phyloP scores from a whole-genome alignment of 53 echinoderm and acorn worm genomes.

The Zoroaster sp. region DNA sequence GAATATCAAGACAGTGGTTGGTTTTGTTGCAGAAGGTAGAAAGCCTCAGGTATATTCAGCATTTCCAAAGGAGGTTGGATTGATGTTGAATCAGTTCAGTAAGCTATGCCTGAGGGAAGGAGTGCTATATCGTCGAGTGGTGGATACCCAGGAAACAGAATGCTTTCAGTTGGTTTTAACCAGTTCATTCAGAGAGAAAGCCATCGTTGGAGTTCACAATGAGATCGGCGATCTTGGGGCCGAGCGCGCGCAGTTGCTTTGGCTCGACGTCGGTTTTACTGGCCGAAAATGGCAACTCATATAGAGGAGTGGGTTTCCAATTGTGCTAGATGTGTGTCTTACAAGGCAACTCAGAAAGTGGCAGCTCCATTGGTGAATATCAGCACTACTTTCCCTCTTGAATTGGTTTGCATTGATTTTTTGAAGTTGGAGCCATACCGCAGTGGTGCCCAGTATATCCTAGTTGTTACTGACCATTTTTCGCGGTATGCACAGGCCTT shows the following conservation, averaged over 20 bases:
- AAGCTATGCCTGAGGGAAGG: too few species aligned
- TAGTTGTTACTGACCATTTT: too few species aligned
- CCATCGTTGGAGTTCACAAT: conserved; percentile 24
- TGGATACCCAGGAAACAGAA: background rate
- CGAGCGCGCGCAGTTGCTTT: conserved; percentile 44
- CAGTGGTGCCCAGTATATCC: too few species aligned
- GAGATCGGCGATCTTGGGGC: conserved; percentile 47
- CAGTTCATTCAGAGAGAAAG: conserved; percentile 4
- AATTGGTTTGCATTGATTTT: conserved; percentile 61
- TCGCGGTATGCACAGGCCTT: too few species aligned
- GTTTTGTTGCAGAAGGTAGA: too few species aligned
- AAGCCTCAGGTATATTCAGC: too few species aligned
- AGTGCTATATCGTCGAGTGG: background rate
- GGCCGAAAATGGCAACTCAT: too few species aligned
- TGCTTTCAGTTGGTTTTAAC: conserved; percentile 57
- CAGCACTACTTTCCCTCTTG: conserved; percentile 33
- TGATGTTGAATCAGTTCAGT: too few species aligned
- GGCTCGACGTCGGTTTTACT: too few species aligned
- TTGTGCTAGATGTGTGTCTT: conserved; percentile 19
- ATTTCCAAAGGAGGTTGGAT: too few species aligned
- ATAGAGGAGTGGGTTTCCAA: too few species aligned
- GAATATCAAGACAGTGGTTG: too few species aligned
- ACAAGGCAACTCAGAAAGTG: conserved; percentile 17
- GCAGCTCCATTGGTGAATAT: conserved; percentile 32
- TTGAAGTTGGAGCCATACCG: conserved; percentile 31